Evolutionary conservation across 2,888 invertebrate genomes (phyloP).

Genomic region (Elmis aenea): DNA sequence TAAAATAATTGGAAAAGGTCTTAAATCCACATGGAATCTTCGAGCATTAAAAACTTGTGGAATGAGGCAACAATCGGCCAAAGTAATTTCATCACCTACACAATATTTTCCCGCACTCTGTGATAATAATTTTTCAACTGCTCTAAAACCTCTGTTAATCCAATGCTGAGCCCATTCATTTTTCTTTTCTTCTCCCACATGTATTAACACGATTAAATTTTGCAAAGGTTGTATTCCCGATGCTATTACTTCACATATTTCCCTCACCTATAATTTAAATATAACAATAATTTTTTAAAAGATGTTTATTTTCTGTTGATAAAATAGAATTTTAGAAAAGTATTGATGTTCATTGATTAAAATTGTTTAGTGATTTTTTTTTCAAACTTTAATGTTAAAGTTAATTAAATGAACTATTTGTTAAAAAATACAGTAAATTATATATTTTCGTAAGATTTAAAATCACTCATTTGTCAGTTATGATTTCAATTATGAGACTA

Average conservation of each 20-base stretch:
- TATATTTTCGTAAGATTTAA: too few species aligned
- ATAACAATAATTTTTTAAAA: too few species aligned
- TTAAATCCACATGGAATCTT: constrained; percentile 88
- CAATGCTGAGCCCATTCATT: constrained; percentile 92
- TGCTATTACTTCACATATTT: constrained; percentile 86
- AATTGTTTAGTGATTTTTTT: too few species aligned
- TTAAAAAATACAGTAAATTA: too few species aligned
- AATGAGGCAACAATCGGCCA: constrained; percentile 92
- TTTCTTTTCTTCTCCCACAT: constrained; percentile 83
- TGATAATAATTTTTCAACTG: constrained; percentile 81
- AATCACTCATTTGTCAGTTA: too few species aligned
- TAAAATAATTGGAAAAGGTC: constrained; percentile 82
- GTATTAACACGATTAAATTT: constrained; percentile 81
- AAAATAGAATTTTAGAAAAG: too few species aligned
- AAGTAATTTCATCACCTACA: constrained; percentile 87
- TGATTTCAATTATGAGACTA: too few species aligned
- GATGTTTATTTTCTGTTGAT: too few species aligned
- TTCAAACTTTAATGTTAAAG: too few species aligned
- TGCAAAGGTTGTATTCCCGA: constrained; percentile 96
- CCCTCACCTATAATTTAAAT: constrained; percentile 61
- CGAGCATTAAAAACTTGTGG: constrained; percentile 94
- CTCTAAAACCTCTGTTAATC: constrained; percentile 85
- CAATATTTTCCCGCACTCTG: constrained; percentile 86
- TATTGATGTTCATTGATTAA: too few species aligned
- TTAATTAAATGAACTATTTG: too few species aligned